A percentile compares a stretch with the other conserved stretches of the same genome.
These are phyloP conservation scores for Lysandra bellargus DNA, from an alignment of 2,888 invertebrate genomes.

Conservation along the genomic window DNA sequence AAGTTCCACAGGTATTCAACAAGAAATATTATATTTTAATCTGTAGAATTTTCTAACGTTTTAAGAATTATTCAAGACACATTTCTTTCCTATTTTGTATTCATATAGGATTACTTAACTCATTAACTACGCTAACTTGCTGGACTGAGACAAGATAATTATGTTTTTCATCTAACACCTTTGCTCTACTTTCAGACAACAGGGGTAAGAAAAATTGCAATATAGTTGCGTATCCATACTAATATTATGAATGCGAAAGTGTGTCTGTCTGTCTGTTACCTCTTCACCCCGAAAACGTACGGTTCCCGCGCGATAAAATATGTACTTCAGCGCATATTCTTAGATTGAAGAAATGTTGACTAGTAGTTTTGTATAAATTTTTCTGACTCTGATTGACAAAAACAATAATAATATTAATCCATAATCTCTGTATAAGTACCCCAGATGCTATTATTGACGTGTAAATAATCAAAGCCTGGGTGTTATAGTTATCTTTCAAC, in stretches of 20 bases:
- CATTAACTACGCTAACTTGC: constrained; percentile 6
- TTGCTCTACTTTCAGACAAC: constrained; percentile 3
- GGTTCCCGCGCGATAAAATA: too few relatives aligned
- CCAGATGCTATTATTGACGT: too few relatives aligned
- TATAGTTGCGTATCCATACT: background rate
- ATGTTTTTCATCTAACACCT: constrained; percentile 20
- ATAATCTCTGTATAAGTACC: too few relatives aligned
- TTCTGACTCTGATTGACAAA: too few relatives aligned
- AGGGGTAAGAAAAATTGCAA: background rate
- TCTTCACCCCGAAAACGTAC: too few relatives aligned
- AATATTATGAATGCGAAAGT: too few relatives aligned
- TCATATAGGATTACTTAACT: background rate
- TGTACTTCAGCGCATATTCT: background rate
- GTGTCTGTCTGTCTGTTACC: too few relatives aligned
- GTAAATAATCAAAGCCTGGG: too few relatives aligned
- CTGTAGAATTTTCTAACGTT: too few relatives aligned
- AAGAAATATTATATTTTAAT: background rate
- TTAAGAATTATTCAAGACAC: background rate
- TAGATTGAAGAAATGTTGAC: background rate
- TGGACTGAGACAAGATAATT: constrained; percentile 2
- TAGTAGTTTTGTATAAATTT: too few relatives aligned
- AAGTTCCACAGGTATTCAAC: background rate
- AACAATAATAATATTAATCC: too few relatives aligned
- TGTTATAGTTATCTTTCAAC: too few relatives aligned
- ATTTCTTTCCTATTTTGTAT: background rate